Evolutionary conservation across 2,797 vertebrate species (phyloP).

Genomic region (Oreochromis mossambicus): DNA sequence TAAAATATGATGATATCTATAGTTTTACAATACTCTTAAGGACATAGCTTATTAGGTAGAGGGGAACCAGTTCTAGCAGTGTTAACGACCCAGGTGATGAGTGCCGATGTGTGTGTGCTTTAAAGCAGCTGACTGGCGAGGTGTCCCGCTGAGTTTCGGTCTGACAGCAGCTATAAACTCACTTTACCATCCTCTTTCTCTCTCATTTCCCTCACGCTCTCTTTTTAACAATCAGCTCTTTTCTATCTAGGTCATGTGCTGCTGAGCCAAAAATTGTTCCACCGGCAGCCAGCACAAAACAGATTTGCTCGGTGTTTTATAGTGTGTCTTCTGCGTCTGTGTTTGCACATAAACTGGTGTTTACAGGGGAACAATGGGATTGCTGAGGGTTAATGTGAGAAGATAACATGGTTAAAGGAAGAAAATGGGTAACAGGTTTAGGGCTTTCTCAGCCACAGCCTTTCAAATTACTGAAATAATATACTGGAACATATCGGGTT

Average conservation of each 20-base stretch:
- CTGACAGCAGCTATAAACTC: conserved; percentile 65
- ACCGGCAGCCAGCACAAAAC: conserved; percentile 48
- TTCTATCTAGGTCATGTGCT: conserved; percentile 63
- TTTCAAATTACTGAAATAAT: background rate
- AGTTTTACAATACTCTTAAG: background rate
- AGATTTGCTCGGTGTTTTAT: conserved; percentile 30
- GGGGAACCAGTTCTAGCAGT: background rate
- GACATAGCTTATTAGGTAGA: background rate
- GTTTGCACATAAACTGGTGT: conserved; percentile 10
- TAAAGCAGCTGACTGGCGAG: conserved; percentile 65
- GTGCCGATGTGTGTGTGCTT: conserved; percentile 17
- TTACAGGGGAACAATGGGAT: conserved; percentile 13
- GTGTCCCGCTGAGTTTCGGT: conserved; percentile 60
- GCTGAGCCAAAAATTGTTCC: conserved; percentile 45
- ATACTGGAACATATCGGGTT: background rate
- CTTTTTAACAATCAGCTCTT: conserved; percentile 67
- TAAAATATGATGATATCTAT: background rate
- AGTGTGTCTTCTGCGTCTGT: background rate
- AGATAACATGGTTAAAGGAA: background rate
- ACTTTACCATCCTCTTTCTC: conserved; percentile 32
- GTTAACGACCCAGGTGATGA: conserved; percentile 13
- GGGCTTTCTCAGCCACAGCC: background rate
- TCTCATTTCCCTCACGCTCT: background rate
- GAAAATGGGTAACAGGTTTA: background rate
- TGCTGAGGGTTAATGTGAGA: conserved; percentile 18